Percentiles rank a stretch among this genome's conserved stretches.
Conservation (phyloP, 2,888 invertebrate species). For the Autographa pulchrina region DNA sequence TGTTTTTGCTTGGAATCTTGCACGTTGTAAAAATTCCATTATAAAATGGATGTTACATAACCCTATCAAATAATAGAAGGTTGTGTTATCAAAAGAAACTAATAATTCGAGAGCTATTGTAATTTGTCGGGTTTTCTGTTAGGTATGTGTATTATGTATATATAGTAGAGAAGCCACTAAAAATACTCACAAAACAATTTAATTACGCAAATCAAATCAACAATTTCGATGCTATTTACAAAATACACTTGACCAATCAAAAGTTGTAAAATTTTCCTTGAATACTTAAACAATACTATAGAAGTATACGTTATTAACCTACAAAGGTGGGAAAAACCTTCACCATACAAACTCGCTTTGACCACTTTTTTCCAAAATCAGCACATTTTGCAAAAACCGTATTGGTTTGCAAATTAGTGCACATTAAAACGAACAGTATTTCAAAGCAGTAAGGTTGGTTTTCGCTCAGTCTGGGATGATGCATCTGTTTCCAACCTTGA, state of each 20-base stretch:
- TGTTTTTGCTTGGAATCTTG: neutral
- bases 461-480: constrained; percentile 28
- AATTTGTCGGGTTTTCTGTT: neutral
- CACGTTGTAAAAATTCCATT: neutral
- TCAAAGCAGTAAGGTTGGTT: neutral
- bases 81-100: neutral
- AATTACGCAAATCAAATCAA: neutral
- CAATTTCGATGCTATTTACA: neutral
- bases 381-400: no score
- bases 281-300: neutral
- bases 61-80: neutral
- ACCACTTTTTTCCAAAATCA: no score
- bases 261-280: neutral
- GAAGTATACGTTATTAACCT: neutral
- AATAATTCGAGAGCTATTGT: neutral
- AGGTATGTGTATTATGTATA: no score
- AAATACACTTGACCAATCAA: neutral
- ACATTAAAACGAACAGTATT: neutral
- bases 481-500: constrained; percentile 31
- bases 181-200: neutral
- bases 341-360: neutral
- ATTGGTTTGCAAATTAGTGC: neutral
- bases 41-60: neutral
- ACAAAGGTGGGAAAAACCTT: neutral
- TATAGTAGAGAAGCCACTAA: neutral